Percentiles rank a stretch among this genome's conserved stretches.
Conservation (phyloP, 2,797 vertebrate species). For the Eulemur mongoz region DNA sequence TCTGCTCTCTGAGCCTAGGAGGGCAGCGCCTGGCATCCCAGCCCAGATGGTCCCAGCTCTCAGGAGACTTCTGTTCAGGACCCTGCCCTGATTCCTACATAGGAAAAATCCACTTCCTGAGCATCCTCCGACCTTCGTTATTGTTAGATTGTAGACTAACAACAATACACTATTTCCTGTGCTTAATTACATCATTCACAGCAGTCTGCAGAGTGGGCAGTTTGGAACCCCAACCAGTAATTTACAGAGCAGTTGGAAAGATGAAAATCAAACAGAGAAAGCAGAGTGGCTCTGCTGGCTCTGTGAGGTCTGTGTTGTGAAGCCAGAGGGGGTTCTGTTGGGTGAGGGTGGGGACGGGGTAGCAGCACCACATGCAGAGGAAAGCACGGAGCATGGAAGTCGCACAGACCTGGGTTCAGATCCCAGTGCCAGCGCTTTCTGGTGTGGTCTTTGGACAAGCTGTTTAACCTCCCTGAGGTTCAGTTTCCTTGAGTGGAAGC, state of each 20-base stretch:
- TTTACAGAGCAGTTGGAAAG: constrained; percentile 41
- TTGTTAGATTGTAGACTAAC: constrained; percentile 56
- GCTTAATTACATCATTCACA: constrained; percentile 72
- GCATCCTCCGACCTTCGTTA: neutral
- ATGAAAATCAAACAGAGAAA: constrained; percentile 33
- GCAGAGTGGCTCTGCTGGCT: neutral
- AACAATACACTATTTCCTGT: constrained; percentile 69
- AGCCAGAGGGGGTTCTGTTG: neutral
- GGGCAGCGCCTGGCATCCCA: neutral
- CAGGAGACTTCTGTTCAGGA: neutral
- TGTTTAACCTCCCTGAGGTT: neutral
- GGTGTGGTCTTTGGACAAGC: neutral
- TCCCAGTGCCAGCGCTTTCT: neutral
- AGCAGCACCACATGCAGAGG: no score
- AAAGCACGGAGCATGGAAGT: neutral
- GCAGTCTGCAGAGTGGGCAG: constrained; percentile 19
- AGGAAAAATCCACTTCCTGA: neutral
- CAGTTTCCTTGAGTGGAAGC: neutral
- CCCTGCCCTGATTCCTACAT: accelerated
- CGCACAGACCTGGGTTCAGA: neutral
- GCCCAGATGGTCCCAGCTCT: neutral
- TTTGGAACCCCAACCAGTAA: constrained; percentile 64
- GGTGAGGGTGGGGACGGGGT: neutral
- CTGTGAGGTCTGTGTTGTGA: neutral
- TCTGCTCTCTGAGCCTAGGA: no score